These are phyloP conservation scores for Oligia fasciuncula DNA, from an alignment of 2,888 invertebrate species.

Conservation along the genomic window DNA sequence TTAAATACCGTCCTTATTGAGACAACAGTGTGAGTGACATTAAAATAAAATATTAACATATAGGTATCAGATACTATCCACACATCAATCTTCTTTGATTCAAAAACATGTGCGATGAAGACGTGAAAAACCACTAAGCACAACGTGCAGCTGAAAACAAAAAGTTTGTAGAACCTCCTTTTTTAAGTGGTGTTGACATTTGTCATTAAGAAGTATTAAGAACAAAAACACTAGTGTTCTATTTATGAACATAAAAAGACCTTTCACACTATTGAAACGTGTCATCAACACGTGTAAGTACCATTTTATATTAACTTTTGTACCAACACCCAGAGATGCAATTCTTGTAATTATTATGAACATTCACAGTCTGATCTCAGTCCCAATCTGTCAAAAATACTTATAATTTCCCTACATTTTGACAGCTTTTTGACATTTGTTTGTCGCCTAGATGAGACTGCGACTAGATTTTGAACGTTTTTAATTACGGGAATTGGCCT, in stretches of 20 bases:
- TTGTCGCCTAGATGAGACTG: too few relatives aligned
- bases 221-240: slow-evolving; percentile 2
- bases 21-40: not conserved
- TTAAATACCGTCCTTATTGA: too few relatives aligned
- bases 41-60: not conserved
- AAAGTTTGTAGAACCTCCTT: not conserved
- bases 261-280: slow-evolving; percentile 31
- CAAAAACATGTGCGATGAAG: slow-evolving; percentile 25
- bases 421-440: too few relatives aligned
- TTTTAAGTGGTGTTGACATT: slow-evolving; percentile 8
- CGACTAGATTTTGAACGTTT: too few relatives aligned
- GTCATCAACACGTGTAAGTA: slow-evolving; percentile 28
- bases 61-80: not conserved
- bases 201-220: slow-evolving; percentile 14
- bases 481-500: too few relatives aligned
- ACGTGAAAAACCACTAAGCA: slow-evolving; percentile 44
- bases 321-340: slow-evolving; percentile 15
- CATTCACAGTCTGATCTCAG: too few relatives aligned
- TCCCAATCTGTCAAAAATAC: too few relatives aligned
- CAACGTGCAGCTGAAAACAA: not conserved
- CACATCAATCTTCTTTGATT: not conserved
- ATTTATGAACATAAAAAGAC: slow-evolving; percentile 31
- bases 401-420: too few relatives aligned
- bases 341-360: too few relatives aligned
- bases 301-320: slow-evolving; percentile 30